These are phyloP conservation scores for Muscidifurax raptorellus DNA, from an alignment of 1,140 invertebrate genomes.

Conservation along the genomic window DNA sequence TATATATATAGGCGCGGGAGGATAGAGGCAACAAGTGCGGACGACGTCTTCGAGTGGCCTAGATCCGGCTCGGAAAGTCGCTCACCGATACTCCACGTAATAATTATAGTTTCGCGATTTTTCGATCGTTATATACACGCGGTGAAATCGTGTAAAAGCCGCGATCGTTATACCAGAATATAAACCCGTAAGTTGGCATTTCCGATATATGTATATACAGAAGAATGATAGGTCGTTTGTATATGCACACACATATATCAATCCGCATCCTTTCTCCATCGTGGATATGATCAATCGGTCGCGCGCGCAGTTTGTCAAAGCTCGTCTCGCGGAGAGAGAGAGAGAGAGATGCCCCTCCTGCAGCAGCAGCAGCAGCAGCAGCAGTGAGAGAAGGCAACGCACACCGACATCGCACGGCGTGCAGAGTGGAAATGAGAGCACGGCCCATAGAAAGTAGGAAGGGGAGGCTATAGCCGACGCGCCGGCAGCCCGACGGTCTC, in stretches of 20 bases:
- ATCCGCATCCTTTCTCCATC: neutral
- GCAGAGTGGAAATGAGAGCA: slow-evolving; percentile 70
- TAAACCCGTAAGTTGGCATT: too few species aligned
- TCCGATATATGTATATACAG: too few species aligned
- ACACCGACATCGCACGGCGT: neutral
- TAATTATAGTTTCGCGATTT: too few species aligned
- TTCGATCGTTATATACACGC: too few species aligned
- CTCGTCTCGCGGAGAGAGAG: neutral
- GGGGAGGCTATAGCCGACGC: slow-evolving; percentile 73
- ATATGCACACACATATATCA: too few species aligned
- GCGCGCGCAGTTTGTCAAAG: neutral
- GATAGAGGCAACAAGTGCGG: slow-evolving; percentile 15
- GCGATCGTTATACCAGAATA: too few species aligned
- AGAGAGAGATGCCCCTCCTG: neutral
- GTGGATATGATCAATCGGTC: too few species aligned
- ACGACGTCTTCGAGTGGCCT: neutral
- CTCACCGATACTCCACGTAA: too few species aligned
- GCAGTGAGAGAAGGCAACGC: neutral
- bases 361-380: neutral
- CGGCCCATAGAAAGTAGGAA: slow-evolving; percentile 73
- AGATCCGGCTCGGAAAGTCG: slow-evolving; percentile 16
- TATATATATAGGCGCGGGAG: neutral
- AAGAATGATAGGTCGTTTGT: too few species aligned
- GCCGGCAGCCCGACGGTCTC: slow-evolving; percentile 68
- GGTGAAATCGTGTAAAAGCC: too few species aligned